Evolutionary conservation across 1,140 invertebrate species (phyloP).

Genomic region (Mercenaria mercenaria): DNA sequence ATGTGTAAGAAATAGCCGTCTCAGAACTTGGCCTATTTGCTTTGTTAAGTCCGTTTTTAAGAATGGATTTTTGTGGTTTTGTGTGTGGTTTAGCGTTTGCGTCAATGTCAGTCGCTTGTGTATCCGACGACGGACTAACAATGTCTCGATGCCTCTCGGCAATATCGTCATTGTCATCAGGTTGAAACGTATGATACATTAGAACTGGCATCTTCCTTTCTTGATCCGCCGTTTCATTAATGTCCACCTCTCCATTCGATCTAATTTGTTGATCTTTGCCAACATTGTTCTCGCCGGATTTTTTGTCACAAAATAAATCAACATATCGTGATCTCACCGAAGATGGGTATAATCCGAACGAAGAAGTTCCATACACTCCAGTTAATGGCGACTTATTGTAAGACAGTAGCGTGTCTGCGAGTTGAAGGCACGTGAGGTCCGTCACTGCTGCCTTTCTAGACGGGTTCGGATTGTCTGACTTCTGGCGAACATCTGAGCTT

Average conservation of each 20-base stretch:
- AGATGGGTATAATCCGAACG: neutral
- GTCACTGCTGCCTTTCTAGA: constrained; percentile 7
- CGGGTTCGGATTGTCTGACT: neutral
- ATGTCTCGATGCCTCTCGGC: neutral
- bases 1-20: neutral
- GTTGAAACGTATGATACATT: neutral
- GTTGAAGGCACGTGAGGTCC: constrained; percentile 51
- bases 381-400: constrained; percentile 33
- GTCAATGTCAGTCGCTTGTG: too few relatives aligned
- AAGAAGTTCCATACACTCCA: neutral
- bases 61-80: constrained; percentile 58
- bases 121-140: neutral
- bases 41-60: constrained; percentile 26
- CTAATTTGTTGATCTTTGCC: neutral
- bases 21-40: neutral
- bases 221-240: too few relatives aligned
- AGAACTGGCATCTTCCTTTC: neutral
- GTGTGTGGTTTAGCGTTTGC: neutral
- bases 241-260: too few relatives aligned
- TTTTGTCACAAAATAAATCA: neutral
- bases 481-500: neutral
- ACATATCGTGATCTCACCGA: neutral
- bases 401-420: constrained; percentile 40
- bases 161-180: neutral
- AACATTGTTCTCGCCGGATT: neutral